Base-by-base conservation (phyloP, 2,797 vertebrate genomes). In the Anas bernieri region DNA sequence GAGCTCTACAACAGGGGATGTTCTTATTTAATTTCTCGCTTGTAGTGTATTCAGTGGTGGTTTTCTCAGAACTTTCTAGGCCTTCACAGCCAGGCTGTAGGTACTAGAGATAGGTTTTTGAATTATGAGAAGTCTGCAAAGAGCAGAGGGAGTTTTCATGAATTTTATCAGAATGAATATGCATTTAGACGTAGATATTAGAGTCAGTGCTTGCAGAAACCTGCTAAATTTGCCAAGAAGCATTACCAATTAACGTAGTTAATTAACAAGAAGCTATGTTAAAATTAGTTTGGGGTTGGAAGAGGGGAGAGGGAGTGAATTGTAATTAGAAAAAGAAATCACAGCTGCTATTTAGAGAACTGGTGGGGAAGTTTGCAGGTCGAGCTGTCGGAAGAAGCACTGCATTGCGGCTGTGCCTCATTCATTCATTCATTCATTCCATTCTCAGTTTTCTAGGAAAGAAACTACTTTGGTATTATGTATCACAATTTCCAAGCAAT, bases 241-340 rank as follows among this genome's bases (percentile, higher is more conserved):
- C 92, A 69, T 96, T 97, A 90, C 94, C 92, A 96, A 94, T 96
- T 96, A 96, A 86, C 6, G 0, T 62, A 68, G 94, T 95, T 96
- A 96, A 97, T 97, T 97, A 97, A 95, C 90, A 93, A 96, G 93
- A 84, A 96, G 75, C 86, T 73, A 84, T 79, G 62, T 94, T 96
- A 94, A 93, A 96, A 96, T 96, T 92, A 93, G 82, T 87, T 91
- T 90, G 68, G 26, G 50, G 43, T 73, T 82, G 62, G 56, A 62
- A 30, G 46, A 86, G 46, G 78, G 85, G 72, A 70, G 15, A 58
- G 17, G 31, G 78, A 80, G 35, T 70, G 88, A 92, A 86, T 76
- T 94, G 85, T 90, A 88, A 95, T 94, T 95, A 93, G 86, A 88
- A 92, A 72, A 85, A 88, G 93, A 93, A 94, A 61, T 91, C 77